Conservation (phyloP, 2,888 invertebrate genomes). For the Drosophila mimica region DNA sequence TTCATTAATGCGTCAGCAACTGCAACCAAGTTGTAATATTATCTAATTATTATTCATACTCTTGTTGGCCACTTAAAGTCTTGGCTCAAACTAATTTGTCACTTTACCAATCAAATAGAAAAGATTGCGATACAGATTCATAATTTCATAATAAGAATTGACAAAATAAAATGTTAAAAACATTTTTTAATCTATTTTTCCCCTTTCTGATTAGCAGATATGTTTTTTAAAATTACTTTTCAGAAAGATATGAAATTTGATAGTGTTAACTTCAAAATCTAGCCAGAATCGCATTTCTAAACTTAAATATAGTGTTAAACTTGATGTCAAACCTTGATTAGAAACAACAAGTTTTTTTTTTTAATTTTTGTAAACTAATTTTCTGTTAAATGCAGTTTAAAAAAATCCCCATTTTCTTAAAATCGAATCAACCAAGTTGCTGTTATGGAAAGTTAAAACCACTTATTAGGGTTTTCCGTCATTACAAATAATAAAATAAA, state of each 20-base stretch:
- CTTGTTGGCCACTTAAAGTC: slow-evolving; percentile 2
- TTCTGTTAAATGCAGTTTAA: not conserved
- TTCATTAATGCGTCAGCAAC: slow-evolving; percentile 11
- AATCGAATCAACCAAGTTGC: not conserved
- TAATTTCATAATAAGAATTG: not conserved
- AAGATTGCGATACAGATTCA: not conserved
- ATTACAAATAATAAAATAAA: not conserved
- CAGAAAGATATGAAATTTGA: not conserved
- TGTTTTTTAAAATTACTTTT: too few relatives aligned
- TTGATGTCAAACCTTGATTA: too few relatives aligned
- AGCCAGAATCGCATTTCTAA: too few relatives aligned
- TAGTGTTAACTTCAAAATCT: not conserved
- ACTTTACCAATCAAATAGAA: not conserved
- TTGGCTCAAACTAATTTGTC: not conserved
- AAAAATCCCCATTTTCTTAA: not conserved
- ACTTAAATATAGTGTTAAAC: too few relatives aligned
- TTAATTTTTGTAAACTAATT: too few relatives aligned
- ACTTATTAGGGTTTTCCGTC: not conserved
- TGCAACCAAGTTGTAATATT: not conserved
- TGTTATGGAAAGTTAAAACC: not conserved
- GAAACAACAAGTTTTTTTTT: too few relatives aligned
- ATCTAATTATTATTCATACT: not conserved
- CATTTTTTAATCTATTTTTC: not conserved
- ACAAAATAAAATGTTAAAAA: not conserved
- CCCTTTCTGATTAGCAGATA: not conserved